A percentile compares a stretch with the other conserved stretches of the same genome.
phyloP scores from a whole-genome alignment of 2,888 invertebrate genomes.

The Polydrusus cervinus region DNA sequence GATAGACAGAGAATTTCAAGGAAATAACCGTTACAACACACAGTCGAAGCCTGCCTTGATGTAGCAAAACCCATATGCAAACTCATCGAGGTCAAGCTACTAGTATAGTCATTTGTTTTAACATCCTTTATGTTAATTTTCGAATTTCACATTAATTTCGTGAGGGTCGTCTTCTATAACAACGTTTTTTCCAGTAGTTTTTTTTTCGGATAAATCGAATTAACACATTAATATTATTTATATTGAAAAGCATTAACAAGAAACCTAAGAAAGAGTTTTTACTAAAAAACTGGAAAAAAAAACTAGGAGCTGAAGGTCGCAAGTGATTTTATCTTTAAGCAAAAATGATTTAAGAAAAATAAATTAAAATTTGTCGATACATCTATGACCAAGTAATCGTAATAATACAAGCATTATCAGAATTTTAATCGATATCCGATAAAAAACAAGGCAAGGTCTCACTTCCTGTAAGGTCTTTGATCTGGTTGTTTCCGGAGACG shows the following conservation, averaged over 20 bases:
- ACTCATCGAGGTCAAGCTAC: constrained; percentile 41
- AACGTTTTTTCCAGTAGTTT: neutral
- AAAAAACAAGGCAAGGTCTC: constrained; percentile 5
- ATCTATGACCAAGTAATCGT: neutral
- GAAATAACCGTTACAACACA: constrained; percentile 54
- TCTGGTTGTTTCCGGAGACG: neutral
- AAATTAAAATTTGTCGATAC: neutral
- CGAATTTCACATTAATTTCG: constrained; percentile 5
- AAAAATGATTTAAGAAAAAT: neutral
- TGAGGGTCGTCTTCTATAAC: constrained; percentile 1
- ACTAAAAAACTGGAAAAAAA: no score
- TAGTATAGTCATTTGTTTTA: constrained; percentile 30
- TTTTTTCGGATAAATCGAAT: neutral
- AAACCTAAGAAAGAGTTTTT: no score
- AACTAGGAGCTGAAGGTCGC: no score
- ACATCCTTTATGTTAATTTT: constrained; percentile 42
- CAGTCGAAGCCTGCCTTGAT: constrained; percentile 46
- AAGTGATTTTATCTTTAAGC: no score
- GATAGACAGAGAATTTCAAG: constrained; percentile 33
- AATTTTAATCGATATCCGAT: neutral
- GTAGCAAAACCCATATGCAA: constrained; percentile 40
- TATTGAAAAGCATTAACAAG: no score
- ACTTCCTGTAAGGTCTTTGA: neutral
- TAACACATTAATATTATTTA: no score
- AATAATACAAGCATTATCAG: neutral